Conservation (phyloP, 2,888 invertebrate species). For the Lamellibrachia columna region DNA sequence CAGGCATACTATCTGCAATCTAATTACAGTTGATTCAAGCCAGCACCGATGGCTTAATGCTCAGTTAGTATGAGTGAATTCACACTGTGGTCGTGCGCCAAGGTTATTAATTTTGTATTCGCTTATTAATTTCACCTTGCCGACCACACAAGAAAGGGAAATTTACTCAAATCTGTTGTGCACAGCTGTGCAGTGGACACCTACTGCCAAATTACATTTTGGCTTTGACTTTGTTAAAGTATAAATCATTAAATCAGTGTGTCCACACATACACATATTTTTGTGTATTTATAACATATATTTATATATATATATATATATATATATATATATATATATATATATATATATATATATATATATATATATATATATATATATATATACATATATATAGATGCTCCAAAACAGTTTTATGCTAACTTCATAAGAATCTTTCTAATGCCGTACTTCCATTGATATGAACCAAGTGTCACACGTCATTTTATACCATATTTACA, state of each 20-base stretch:
- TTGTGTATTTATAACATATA: background rate
- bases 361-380: background rate
- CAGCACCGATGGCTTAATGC: background rate
- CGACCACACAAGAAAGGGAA: background rate
- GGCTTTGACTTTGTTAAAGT: background rate
- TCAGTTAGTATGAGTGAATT: conserved; percentile 4
- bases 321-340: background rate
- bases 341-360: background rate
- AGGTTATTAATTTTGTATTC: background rate
- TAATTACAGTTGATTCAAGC: background rate
- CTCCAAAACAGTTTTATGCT: background rate
- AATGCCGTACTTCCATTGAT: background rate
- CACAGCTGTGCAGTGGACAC: background rate
- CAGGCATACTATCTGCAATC: background rate
- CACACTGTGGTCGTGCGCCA: background rate
- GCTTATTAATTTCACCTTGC: conserved; percentile 9
- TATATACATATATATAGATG: background rate
- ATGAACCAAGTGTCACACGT: background rate
- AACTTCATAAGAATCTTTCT: background rate
- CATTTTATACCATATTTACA: background rate
- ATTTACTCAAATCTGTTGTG: conserved; percentile 6
- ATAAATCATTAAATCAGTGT: background rate
- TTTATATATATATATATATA: conserved; percentile 12
- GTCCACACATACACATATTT: background rate
- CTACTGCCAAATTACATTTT: background rate